phyloP scores from a whole-genome alignment of 1,140 invertebrate species.

The Neuroterus valhalla region DNA sequence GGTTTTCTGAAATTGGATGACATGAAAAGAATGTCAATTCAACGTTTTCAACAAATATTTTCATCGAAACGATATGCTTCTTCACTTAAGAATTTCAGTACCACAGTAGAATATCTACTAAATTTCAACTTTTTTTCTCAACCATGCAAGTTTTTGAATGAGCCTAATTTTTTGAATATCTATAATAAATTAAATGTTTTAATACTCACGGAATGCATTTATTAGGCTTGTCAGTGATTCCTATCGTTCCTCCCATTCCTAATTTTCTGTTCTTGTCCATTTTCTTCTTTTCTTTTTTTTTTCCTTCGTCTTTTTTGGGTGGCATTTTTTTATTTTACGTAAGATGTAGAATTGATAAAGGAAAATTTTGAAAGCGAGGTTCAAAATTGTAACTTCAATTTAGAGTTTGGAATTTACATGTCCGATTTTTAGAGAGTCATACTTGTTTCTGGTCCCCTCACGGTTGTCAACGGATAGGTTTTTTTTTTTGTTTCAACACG shows the following conservation, averaged over 20 bases:
- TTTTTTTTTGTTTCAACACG: no score
- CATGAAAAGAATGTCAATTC: not conserved
- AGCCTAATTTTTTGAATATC: not conserved
- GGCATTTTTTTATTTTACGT: not conserved
- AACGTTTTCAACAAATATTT: not conserved
- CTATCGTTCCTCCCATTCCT: not conserved
- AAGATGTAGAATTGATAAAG: no score
- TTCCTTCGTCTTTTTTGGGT: not conserved
- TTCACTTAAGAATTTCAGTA: no score
- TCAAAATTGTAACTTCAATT: no score
- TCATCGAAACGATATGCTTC: not conserved
- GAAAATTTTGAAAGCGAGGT: no score
- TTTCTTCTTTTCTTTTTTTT: not conserved
- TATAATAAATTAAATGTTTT: not conserved
- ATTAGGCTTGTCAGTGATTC: not conserved
- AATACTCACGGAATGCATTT: slow-evolving; percentile 4
- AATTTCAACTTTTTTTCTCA: not conserved
- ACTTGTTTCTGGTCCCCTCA: no score
- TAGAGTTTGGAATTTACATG: no score
- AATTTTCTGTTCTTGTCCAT: not conserved
- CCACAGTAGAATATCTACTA: not conserved
- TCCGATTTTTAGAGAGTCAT: no score
- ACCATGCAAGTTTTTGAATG: not conserved
- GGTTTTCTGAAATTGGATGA: not conserved
- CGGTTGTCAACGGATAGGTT: no score